Evolutionary conservation across 2,797 vertebrate species (phyloP).

Genomic region (Prunella strophiata): DNA sequence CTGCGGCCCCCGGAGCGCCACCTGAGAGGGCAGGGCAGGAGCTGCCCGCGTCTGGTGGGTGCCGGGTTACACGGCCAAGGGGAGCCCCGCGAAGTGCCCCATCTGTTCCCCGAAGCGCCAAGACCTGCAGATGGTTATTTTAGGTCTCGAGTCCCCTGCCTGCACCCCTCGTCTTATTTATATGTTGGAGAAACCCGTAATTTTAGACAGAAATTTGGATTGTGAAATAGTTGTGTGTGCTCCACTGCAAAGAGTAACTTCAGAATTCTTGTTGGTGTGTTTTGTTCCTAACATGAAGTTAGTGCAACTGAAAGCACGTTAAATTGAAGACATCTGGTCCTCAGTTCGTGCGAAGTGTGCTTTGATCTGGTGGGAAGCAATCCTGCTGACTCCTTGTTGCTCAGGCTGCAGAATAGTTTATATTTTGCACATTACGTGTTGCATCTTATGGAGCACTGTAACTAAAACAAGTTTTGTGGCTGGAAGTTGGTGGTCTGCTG

Average conservation of each 20-base stretch:
- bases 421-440: not conserved
- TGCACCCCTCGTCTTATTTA: not conserved
- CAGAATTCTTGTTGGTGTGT: not conserved
- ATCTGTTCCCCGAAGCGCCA: no score
- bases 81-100: not conserved
- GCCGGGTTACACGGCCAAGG: fast-evolving
- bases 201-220: slow-evolving; percentile 7
- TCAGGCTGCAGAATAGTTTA: not conserved
- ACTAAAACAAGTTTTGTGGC: not conserved
- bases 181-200: not conserved
- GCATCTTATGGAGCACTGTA: not conserved
- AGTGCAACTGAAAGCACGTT: slow-evolving; percentile 1
- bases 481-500: not conserved
- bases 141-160: not conserved
- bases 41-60: not conserved
- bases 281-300: slow-evolving; percentile 18
- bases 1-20: not conserved
- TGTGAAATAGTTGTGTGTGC: slow-evolving; percentile 33
- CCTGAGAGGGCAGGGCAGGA: not conserved
- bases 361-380: slow-evolving; percentile 33
- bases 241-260: slow-evolving; percentile 9
- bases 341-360: not conserved
- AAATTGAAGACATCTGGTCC: slow-evolving; percentile 47
- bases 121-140: not conserved
- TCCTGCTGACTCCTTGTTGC: not conserved